A percentile compares a stretch with the other conserved stretches of the same genome.
These are phyloP conservation scores for Coracias cyanogaster DNA, from an alignment of 2,797 vertebrate species.

Conservation along the genomic window DNA sequence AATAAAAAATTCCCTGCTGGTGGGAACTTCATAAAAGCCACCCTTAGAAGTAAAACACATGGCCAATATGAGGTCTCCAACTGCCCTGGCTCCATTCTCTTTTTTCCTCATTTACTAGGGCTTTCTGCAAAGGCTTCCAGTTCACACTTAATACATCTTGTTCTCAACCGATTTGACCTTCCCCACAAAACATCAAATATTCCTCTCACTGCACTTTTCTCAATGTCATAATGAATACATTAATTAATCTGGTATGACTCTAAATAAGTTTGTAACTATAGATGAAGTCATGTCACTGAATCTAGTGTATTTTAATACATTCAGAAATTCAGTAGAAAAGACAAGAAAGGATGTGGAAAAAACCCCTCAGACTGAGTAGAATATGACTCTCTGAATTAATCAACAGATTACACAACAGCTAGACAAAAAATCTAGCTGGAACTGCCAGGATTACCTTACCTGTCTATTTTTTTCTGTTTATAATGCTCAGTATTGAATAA, in stretches of 20 bases:
- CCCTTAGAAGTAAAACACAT: neutral
- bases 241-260: neutral
- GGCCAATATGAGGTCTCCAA: neutral
- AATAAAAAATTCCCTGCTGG: neutral
- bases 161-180: neutral
- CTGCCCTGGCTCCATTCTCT: neutral
- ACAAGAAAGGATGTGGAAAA: rapidly evolving
- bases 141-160: neutral
- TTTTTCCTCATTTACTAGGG: neutral
- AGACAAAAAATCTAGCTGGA: neutral
- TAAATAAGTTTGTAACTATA: neutral
- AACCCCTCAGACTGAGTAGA: neutral
- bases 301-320: neutral
- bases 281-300: neutral
- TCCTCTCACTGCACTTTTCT: neutral
- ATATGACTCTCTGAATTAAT: neutral
- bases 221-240: neutral
- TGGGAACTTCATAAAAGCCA: rapidly evolving
- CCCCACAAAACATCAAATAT: neutral
- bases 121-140: neutral
- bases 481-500: neutral
- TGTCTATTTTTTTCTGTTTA: neutral
- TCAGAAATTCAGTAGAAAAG: neutral
- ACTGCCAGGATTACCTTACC: neutral
- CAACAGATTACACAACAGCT: neutral